Evolutionary conservation across 35 echinoderm and acorn worm genomes (phyloP), one percentile per base, ranked within the genome.

Genomic region (Eucidaris tribuloides): DNA sequence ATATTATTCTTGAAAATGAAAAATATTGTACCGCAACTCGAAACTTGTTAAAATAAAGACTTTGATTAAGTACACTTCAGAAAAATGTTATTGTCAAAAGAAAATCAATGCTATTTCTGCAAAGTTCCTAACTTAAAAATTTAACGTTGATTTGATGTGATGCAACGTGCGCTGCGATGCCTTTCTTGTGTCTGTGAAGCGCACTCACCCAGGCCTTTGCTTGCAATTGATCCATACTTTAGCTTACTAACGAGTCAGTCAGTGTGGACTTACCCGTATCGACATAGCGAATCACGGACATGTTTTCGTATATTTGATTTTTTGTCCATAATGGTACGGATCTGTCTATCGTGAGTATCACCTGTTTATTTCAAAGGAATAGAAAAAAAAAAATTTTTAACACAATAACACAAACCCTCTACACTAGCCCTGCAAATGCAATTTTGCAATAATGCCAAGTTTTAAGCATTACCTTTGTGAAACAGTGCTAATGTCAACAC

Each of bases 231-330:
- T 93, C 32, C 95, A 90, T 60, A 90, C 95, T 79, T 90, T 98
- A 71, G 86, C n/a, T 93, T 66, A 98, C 95, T 28, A 98, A 62
- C 0, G 95, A 98, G 63, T 98, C 95, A 23, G 95, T 98, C 58
- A 98, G 83, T n/a, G 95, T 98, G 33, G 95, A 93, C 79, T 98
- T 98, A 68, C 95, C 95, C 43, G 92, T 90, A 71, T 98, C 95
- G 2, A 98, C 95, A 81, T 98, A 90, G 62, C 90, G 90, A 71
- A 98, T 98, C 18, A 98, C 95, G 39, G 95, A 98, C 95, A 98
- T 98, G 48, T 98, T 98, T n/a, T 14, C 95, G 65, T 60, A 98
- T 98, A 83, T 98, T 98, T 35, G 48, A 17, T 61, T 92, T 98
- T 50, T 93, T 90, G 81, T 98, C 95, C 95, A 98, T 98, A 48